Evolutionary conservation across 2,888 invertebrate species (phyloP), one percentile per base, ranked within the genome.

Genomic region (Nudaria mundana): DNA sequence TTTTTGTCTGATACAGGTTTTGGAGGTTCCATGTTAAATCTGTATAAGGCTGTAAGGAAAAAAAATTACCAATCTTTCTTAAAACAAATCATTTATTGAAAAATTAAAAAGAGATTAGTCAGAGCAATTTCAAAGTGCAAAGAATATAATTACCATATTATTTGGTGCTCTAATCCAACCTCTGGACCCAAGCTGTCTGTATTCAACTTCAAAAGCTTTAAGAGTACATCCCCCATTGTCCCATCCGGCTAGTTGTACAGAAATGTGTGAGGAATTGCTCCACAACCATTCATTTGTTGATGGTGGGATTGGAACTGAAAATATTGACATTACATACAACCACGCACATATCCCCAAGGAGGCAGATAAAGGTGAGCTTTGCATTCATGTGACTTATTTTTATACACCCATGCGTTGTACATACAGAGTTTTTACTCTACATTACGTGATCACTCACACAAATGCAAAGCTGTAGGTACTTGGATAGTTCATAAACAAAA

Each of bases 201-300:
- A 92, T 66, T 94, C 94, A 30, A 96, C 91, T n/a, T 94, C 93
- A 79, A 94, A 94, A 53, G 92, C 91, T 39, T 91, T 90, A 58
- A 97, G 92, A 7, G 93, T 92, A 75, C 97, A 97, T 15, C 96
- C 96, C 3, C 94, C 94, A 63, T 94, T 94, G 42, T 93, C 93
- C 97, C 97, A 97, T 8, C 94, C 92, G 14, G 93, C 91, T 36
- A 96, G 86, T 73, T 95, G 94, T 23, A 97, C 87, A 63, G 92
- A 92, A 14, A 96, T 91, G 50, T 94, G 94, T 0, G 94, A 93
- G 24, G 94, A 91, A 76, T 97, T 97, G 48, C 95, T 93, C 71
- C 92, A 91, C 42, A 97, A 82, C 73, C 97, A 92, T 65, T 95
- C 94, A 53, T 91, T 92, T 46, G 93, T 92, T 28, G 91, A 89